A percentile compares a stretch with the other conserved stretches of the same genome.
Conservation (phyloP, 2,113 vertebrate genomes). For the Lutjanus erythropterus region DNA sequence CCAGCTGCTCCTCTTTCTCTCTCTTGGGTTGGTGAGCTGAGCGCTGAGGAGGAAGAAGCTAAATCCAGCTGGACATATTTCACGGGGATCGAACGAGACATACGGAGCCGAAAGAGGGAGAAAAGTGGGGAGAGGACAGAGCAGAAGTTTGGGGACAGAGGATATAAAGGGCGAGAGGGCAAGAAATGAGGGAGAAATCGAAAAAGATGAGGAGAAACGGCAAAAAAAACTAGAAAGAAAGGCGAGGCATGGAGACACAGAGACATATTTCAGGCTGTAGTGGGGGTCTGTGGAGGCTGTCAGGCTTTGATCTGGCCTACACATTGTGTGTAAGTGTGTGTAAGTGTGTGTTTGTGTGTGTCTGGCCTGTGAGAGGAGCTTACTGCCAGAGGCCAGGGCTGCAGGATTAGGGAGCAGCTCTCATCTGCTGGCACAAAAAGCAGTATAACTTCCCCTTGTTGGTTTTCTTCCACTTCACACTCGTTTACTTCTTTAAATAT, state of each 20-base stretch:
- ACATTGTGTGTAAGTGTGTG: conserved; percentile 47
- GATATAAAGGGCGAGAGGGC: neutral
- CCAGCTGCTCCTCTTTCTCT: conserved; percentile 59
- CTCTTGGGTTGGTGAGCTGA: conserved; percentile 57
- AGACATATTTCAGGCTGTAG: conserved; percentile 57
- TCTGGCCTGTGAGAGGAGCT: conserved; percentile 45
- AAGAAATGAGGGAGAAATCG: neutral
- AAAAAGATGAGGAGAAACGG: neutral
- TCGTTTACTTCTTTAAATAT: conserved; percentile 2
- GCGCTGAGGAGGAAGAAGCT: conserved; percentile 53
- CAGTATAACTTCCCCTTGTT: conserved; percentile 10
- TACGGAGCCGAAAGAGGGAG: neutral
- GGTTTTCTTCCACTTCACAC: neutral
- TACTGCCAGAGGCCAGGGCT: conserved; percentile 65
- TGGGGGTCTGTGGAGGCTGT: conserved; percentile 50
- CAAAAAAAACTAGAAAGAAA: neutral
- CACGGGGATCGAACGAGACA: conserved; percentile 29
- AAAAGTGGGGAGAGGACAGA: conserved; percentile 8
- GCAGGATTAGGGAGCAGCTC: conserved; percentile 59
- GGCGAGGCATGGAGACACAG: neutral
- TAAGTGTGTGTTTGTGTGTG: conserved; percentile 39
- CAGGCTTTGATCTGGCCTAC: conserved; percentile 75
- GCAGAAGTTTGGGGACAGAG: conserved; percentile 21
- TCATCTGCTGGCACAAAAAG: conserved; percentile 38
- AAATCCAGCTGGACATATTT: conserved; percentile 74